Base-by-base conservation (phyloP, 1,140 invertebrate genomes). In the Wasmannia auropunctata region DNA sequence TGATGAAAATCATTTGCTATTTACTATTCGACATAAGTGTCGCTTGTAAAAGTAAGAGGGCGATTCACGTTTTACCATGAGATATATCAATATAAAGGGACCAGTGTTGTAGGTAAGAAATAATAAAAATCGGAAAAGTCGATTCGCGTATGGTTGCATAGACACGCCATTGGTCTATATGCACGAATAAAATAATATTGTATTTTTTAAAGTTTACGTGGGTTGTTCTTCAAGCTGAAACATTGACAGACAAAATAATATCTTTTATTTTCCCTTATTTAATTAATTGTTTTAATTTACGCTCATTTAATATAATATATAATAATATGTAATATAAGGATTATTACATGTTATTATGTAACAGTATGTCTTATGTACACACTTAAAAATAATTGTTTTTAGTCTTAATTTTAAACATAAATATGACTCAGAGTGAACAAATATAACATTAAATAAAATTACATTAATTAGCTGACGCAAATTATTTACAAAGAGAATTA, bases 1-100 rank as follows among this genome's bases (percentile, higher is more conserved):
- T 81, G 83, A 89, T 76, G 31, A 84, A 54, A 86, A 89, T 79
- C 58, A 74, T 72, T 49, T 28, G 43, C 10, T 43, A 56, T 84
- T 63, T 80, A 67, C 16, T 56, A 85, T 43, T 40, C 7, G 58
- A 83, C 40, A 40, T 51, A 51, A 69, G 22, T n/a, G 51, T 63
- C 63, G 80, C 46, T 74, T 51, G 63, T 74, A 37, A 60, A 85
- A 54, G 77, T 67, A 83, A 93, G 92, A 92, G 83, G 87, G 88
- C 92, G 92, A 93, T 93, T 92, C 89, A 92, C 63, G 92, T 92
- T 93, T 28, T 88, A 93, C 91, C 93, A 93, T 93, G 89, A 87
- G 87, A 80, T 10, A 25, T 79, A 74, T 74, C 25, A 8, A 75
- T 70, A 86, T 49, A 62, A 77, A 62, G 72, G 67, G 79, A 83